Evolutionary conservation across 2,113 vertebrate genomes (phyloP), one percentile per base, ranked within the genome.

Genomic region (Entelurus aequoreus): DNA sequence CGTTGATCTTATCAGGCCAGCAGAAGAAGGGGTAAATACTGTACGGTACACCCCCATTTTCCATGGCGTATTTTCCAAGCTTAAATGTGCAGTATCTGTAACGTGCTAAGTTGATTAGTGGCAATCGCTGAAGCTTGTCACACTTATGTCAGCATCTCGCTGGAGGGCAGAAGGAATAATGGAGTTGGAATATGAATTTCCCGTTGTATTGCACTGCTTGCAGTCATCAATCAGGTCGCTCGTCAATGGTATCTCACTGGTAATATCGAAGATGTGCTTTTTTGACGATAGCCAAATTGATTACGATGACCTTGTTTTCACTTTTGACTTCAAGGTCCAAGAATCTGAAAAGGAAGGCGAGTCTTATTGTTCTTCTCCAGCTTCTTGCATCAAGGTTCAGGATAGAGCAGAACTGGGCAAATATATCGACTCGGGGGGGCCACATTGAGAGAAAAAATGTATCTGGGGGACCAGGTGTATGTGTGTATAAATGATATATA

Each of bases 61-160:
- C 6, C 38, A 40, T 40, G 38, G 1, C 8, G 8, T 3, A 6
- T 40, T 40, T 40, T 40, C 38, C 6, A 40, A 40, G 38, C 38
- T 40, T 6, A 40, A 40, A 40, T 40, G 6, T 40, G 8, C 38
- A 1, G 38, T 40, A 40, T 40, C 38, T 40, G 38, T 40, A 40
- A 8, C 8, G 75, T 84, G 82, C 81, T 84, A 85, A 84, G 84
- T 88, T 88, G 82, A 88, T 88, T 87, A 88, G 87, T 68, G 53
- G 79, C 84, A 84, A 88, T 87, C 87, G 85, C 87, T 88, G 87
- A 87, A 78, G 87, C 87, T 85, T 87, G 85, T 86, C 85, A 85
- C 77, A 86, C 81, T 59, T 54, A 52, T 66, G 77, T 82, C 84
- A 84, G 85, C 38, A 40, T 40, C 38, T 40, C 38, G 7, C 48